Base-by-base conservation (phyloP, 2,113 vertebrate genomes). In the Tychaedon coryphoeus region DNA sequence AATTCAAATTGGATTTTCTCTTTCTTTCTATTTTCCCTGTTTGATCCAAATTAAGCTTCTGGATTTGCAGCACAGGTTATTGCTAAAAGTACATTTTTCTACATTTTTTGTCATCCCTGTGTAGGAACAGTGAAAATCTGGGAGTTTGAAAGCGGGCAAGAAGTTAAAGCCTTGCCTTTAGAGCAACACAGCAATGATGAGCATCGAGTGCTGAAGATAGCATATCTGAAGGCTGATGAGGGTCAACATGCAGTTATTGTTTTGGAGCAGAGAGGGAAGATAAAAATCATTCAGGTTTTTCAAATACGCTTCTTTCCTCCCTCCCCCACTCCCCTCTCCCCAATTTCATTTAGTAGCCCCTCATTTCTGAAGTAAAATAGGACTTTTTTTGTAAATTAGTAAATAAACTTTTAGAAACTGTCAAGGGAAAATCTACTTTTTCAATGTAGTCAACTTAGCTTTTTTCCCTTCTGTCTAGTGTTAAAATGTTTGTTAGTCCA, bases 211-310 rank as follows among this genome's bases (percentile, higher is more conserved):
- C 70, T 82, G 20, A 69, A 86, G 56, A 89, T 97, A 74, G 12
- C 78, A 20, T 98, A 97, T 90, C 93, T 98, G 80, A 96, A 94
- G 60, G 64, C 96, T 62, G 91, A 65, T 29, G 85, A 92, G 6
- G 97, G 93, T 56, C 96, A 95, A 22, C 88, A 96, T 26, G 69
- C 86, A 23, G n/a, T 98, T 90, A 74, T 97, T 12, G 65, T 92
- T 89, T 86, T 98, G 96, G 96, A 97, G 50, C 48, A 86, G 88
- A 97, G 40, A 3, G 97, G 97, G 16, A 95, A 94, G 58, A 95
- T 98, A n/a, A 97, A 97, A 89, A 83, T 98, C 8, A 82, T 98
- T 86, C 98, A 98, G 98, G 97, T 98, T 96, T 86, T 85, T 79
- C 19, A 61, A 43, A 24, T 40, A 50, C 12, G 12, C 15, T 31